Base-by-base conservation (phyloP, 1,140 invertebrate species). In the Procambarus clarkii region DNA sequence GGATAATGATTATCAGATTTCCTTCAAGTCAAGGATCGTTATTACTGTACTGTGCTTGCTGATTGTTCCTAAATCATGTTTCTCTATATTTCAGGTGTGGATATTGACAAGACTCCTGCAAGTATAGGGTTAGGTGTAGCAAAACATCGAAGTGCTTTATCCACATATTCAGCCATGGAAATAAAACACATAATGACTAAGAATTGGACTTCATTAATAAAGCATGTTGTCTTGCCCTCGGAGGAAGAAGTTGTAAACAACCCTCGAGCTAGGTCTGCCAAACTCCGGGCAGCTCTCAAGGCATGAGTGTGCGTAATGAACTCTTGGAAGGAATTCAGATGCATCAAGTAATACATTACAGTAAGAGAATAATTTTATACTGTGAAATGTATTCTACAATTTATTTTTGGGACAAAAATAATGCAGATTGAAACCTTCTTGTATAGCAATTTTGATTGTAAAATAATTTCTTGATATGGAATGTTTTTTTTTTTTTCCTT, bases 201-300 rank as follows among this genome's bases (percentile, higher is more conserved):
- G 97, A 94, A 95, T 95, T 99, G 98, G 98, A 95, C 95, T 93
- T 96, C 96, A 92, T 93, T 98, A 1, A 96, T 96, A 93, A 98
- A 98, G 94, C 97, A 98, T 95, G 97, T 99, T 13, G 94, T 98
- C 8, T 94, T 95, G 24, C 97, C 98, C 0, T 95, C 95, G 15
- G 94, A 96, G 79, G 95, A 97, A 87, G 98, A 99, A 95, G 94
- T 98, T 18, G 95, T 96, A 34, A 91, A 93, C 21, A 99, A 99
- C 95, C 97, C 98, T 74, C 95, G 97, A 94, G 97, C 97, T 93
- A 95, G 98, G 93, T 99, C 98, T 83, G 98, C 98, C 2, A 98
- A 98, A 95, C 94, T 99, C 76, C 95, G 98, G 94, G 97, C 97
- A 92, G 97, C 98, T 13, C 21, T 64, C 24, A 85, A 79, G 21